Evolutionary conservation across 1,140 invertebrate genomes (phyloP).

Genomic region (Plodia interpunctella): DNA sequence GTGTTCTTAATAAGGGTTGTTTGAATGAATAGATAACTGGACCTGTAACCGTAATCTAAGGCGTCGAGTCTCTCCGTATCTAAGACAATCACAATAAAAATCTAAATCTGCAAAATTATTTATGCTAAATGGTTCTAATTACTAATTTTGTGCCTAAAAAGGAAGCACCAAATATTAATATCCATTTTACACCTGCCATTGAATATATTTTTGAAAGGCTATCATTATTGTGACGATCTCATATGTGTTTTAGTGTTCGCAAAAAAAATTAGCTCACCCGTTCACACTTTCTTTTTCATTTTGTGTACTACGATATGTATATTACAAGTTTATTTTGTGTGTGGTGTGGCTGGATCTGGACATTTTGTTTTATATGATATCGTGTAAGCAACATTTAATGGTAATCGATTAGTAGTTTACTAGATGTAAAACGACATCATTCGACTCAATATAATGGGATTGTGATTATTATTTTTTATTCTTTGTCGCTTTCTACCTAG

Average conservation of each 20-base stretch:
- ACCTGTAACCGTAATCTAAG: neutral
- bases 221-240: neutral
- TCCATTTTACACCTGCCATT: neutral
- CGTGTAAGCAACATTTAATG: too few species aligned
- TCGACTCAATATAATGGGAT: too few species aligned
- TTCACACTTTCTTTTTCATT: slow-evolving; percentile 1
- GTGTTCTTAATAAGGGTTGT: neutral
- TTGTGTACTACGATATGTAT: neutral
- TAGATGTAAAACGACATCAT: too few species aligned
- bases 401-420: too few species aligned
- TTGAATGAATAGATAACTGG: neutral
- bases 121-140: too few species aligned
- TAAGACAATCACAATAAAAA: too few species aligned
- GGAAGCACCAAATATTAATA: neutral
- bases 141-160: too few species aligned
- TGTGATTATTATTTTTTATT: neutral
- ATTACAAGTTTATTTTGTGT: neutral
- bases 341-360: too few species aligned
- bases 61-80: neutral
- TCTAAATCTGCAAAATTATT: too few species aligned
- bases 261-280: slow-evolving; percentile 1
- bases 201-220: neutral
- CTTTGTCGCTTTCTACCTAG: neutral
- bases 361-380: too few species aligned
- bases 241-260: slow-evolving; percentile 1